phyloP scores from a whole-genome alignment of 2,113 vertebrate species.

The Tautogolabrus adspersus region DNA sequence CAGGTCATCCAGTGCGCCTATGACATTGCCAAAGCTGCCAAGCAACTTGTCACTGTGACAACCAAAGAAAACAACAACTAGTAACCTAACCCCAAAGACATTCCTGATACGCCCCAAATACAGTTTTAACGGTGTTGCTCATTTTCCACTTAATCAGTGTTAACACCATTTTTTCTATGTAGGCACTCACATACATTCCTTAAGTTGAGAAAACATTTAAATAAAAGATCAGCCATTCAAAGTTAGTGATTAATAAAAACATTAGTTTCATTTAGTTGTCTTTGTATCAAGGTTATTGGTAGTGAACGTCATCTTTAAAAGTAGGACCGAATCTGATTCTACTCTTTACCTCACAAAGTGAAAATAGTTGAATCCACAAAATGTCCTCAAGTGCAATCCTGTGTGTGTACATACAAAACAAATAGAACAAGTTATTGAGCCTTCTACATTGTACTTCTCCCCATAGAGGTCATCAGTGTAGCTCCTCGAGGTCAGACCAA shows the following conservation, averaged over 20 bases:
- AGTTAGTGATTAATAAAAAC: slow-evolving; percentile 34
- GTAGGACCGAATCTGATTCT: slow-evolving; percentile 20
- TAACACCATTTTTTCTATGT: slow-evolving; percentile 69
- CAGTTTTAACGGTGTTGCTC: slow-evolving; percentile 25
- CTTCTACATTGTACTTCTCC: slow-evolving; percentile 17
- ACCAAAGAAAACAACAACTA: slow-evolving; percentile 98
- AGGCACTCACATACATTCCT: slow-evolving; percentile 46
- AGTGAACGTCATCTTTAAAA: slow-evolving; percentile 32
- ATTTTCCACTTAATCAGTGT: slow-evolving; percentile 82
- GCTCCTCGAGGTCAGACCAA: slow-evolving; percentile 19
- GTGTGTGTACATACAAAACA: slow-evolving; percentile 16
- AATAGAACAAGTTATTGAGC: slow-evolving; percentile 37
- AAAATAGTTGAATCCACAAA: slow-evolving; percentile 25
- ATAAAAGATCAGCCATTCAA: slow-evolving; percentile 9
- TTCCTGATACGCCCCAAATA: slow-evolving; percentile 21
- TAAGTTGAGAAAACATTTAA: slow-evolving; percentile 11
- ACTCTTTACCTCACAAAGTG: slow-evolving; percentile 45
- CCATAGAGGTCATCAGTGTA: slow-evolving; percentile 12
- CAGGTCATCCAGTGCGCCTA: slow-evolving; percentile 99
- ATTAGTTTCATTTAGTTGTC: slow-evolving; percentile 40
- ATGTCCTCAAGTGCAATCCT: slow-evolving; percentile 47
- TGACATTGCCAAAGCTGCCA: slow-evolving; percentile 98
- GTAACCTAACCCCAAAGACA: slow-evolving; percentile 78
- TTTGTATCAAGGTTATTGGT: slow-evolving; percentile 21
- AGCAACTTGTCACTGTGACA: slow-evolving; percentile 98